Conservation (phyloP, 1,140 invertebrate species). For the Chelonus insularis region DNA sequence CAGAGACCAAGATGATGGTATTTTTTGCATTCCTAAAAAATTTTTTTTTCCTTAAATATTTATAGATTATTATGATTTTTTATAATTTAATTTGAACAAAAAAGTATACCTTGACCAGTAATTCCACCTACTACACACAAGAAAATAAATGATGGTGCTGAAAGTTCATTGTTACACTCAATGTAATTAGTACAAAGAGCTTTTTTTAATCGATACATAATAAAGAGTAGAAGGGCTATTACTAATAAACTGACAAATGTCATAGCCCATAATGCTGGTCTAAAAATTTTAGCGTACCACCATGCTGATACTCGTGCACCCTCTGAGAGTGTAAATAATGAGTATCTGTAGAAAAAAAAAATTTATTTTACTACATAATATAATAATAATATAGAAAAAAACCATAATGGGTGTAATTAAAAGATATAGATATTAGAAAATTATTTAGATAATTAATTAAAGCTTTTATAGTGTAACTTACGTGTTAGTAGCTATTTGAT, state of each 20-base stretch:
- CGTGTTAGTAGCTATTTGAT: background rate
- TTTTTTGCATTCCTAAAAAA: slow-evolving; percentile 36
- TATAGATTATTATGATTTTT: background rate
- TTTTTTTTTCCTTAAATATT: background rate
- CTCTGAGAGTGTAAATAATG: slow-evolving; percentile 35
- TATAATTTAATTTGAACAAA: no score
- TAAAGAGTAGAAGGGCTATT: slow-evolving; percentile 11
- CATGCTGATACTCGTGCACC: slow-evolving; percentile 31
- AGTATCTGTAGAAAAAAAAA: slow-evolving; percentile 28
- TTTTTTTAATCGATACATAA: slow-evolving; percentile 33
- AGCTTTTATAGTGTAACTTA: no score
- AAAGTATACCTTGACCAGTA: slow-evolving; percentile 38
- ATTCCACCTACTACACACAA: slow-evolving; percentile 36
- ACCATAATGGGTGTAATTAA: background rate
- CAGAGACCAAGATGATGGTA: slow-evolving; percentile 37
- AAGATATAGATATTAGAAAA: background rate
- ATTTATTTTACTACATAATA: background rate
- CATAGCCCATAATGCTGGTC: slow-evolving; percentile 27
- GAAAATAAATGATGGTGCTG: slow-evolving; percentile 32
- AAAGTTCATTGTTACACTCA: slow-evolving; percentile 32
- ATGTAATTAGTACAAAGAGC: slow-evolving; percentile 5
- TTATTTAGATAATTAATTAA: no score
- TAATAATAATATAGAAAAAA: slow-evolving; percentile 30
- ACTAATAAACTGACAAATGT: background rate
- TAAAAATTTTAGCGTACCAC: slow-evolving; percentile 40